Base-by-base conservation (phyloP, 2,797 vertebrate species). In the Hippoglossus hippoglossus region DNA sequence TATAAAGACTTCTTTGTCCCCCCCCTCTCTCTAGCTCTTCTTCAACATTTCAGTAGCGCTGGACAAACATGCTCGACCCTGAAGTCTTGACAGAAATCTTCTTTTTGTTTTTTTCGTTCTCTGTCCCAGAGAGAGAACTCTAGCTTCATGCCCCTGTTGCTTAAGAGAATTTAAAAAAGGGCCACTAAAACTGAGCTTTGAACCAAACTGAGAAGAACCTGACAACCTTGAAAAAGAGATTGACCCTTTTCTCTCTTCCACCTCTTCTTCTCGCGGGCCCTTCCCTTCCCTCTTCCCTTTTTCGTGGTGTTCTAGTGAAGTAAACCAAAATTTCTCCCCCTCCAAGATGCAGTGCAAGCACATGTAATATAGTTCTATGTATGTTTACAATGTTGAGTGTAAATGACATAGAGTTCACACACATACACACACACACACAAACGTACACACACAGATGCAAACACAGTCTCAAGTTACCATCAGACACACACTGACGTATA, bases 381-480 rank as follows among this genome's bases (percentile, higher is more conserved):
- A 97, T 97, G 98, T 98, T 99, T 99, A 98, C 97, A 97, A 96
- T 97, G 97, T 99, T 97, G 96, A 96, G 96, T 98, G 97, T 98
- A 97, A 98, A 98, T 96, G 96, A 95, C 95, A 96, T 96, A 96
- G 96, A 96, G 94, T 94, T 93, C 92, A 93, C 90, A 91, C 85
- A 80, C 79, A 85, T 68, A 64, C 53, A 85, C 79, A 89, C 60
- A 73, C 67, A 72, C 64, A 64, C 62, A 75, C 67, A 86, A 68
- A 83, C 67, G 68, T 62, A 64, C 63, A 75, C 67, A 86, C 73
- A 84, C 63, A 73, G 11, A 25, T 34, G 24, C 63, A 63, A 52
- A 78, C 70, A 75, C 36, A 52, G 62, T 8, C 46, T 46, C 36
- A 34, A 2, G n/a, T 52, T 69, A 63, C 59, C 67, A 83, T 81